Conservation (phyloP, 2,797 vertebrate genomes). For the Myotis pilosus region DNA sequence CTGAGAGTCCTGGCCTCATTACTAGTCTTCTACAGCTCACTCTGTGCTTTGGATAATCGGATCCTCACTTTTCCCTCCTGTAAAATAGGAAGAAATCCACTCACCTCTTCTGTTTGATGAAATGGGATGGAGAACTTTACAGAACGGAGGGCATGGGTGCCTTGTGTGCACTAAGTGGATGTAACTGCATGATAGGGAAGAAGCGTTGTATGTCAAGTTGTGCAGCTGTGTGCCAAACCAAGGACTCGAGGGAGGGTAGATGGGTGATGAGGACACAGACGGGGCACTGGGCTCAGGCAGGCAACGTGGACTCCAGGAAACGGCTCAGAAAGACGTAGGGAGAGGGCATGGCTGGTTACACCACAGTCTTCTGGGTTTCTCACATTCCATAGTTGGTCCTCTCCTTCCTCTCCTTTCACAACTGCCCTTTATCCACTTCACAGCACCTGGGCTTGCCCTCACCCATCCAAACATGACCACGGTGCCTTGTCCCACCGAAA, state of each 20-base stretch:
- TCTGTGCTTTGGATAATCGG: background rate
- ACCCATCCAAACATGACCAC: background rate
- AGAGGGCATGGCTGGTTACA: fast-evolving
- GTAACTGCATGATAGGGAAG: background rate
- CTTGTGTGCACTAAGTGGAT: background rate
- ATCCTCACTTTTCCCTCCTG: background rate
- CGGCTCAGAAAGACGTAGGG: background rate
- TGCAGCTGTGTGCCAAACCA: background rate
- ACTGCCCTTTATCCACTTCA: background rate
- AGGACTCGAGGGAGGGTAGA: background rate
- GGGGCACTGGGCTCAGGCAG: background rate
- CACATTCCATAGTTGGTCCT: background rate
- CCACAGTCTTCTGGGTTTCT: background rate
- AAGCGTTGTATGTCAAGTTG: background rate
- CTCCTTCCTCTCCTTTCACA: background rate
- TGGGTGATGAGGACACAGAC: background rate
- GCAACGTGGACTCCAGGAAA: background rate
- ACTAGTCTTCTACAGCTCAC: background rate
- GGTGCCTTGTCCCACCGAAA: background rate
- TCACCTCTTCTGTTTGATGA: background rate
- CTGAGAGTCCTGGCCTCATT: background rate
- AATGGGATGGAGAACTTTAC: background rate
- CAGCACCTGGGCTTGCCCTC: background rate
- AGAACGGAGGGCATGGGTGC: background rate
- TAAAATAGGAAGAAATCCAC: background rate